These are phyloP conservation scores for Acanthosepion pharaonis DNA, from an alignment of 2,888 invertebrate genomes.

Conservation along the genomic window DNA sequence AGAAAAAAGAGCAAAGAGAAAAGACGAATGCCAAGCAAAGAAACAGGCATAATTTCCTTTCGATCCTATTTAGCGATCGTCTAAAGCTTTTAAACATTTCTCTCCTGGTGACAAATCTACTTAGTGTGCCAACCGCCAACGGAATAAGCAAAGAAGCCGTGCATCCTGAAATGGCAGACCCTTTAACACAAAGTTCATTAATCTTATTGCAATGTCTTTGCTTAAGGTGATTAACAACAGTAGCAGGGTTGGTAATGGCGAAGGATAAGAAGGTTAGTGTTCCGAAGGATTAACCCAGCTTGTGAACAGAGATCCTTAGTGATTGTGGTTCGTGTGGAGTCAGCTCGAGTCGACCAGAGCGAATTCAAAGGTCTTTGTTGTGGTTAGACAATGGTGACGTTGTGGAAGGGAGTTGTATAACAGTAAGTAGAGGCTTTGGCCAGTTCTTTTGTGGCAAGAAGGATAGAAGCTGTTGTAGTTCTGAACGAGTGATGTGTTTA, in stretches of 20 bases:
- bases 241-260: neutral
- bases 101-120: neutral
- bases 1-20: neutral
- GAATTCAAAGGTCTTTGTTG: neutral
- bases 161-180: neutral
- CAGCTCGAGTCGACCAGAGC: neutral
- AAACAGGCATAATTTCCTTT: neutral
- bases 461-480: too few species aligned
- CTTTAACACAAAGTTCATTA: constrained; percentile 1
- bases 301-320: neutral
- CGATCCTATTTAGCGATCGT: constrained; percentile 33
- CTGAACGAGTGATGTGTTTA: too few species aligned
- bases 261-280: neutral
- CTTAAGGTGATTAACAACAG: neutral
- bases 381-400: neutral
- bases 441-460: too few species aligned
- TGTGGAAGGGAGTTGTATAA: neutral
- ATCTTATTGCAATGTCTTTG: constrained; percentile 17
- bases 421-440: too few species aligned
- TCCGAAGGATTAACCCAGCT: neutral
- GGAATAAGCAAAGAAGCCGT: neutral
- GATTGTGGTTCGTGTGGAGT: neutral
- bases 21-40: neutral
- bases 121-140: neutral
- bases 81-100: constrained; percentile 1